Percentiles rank a stretch among this genome's conserved stretches.
These are phyloP conservation scores for Apostichopus californicus DNA, from an alignment of 35 echinoderm and acorn worm species.

Conservation along the genomic window DNA sequence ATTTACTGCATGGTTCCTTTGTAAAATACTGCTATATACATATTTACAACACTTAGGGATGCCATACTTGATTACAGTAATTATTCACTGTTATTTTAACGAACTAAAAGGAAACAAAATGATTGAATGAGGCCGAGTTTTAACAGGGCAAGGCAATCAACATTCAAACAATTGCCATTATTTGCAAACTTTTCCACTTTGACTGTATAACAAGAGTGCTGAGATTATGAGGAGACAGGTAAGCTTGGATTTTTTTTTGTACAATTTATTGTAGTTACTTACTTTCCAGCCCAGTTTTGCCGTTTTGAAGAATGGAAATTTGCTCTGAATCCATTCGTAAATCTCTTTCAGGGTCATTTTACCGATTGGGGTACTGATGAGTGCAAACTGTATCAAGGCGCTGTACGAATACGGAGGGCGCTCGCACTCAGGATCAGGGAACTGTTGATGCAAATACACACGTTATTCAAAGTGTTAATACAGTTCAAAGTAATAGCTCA, in stretches of 20 bases:
- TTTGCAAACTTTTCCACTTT: neutral
- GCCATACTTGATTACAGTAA: too few species aligned
- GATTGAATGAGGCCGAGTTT: too few species aligned
- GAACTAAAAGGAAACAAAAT: too few species aligned
- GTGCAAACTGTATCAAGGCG: slow-evolving; percentile 88
- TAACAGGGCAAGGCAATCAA: too few species aligned
- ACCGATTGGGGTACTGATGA: slow-evolving; percentile 66
- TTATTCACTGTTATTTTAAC: too few species aligned
- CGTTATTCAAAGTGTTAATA: neutral
- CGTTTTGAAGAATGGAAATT: slow-evolving; percentile 92
- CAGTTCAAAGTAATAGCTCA: neutral
- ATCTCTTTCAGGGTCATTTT: slow-evolving; percentile 95
- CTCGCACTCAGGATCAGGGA: slow-evolving; percentile 55
- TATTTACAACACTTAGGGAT: too few species aligned
- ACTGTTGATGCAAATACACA: slow-evolving; percentile 10
- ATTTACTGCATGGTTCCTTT: too few species aligned
- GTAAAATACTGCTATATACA: too few species aligned
- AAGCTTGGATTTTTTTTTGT: neutral
- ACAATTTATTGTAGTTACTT: neutral
- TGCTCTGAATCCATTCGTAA: slow-evolving; percentile 91
- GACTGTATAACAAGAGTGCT: neutral
- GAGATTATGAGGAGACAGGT: too few species aligned
- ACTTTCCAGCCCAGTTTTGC: slow-evolving; percentile 96
- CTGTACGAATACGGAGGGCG: slow-evolving; percentile 91
- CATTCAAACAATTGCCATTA: too few species aligned